Percentiles rank a stretch among this genome's conserved stretches.
Conservation (phyloP, 1,140 invertebrate species). For the Stenopsyche tienmushanensis region DNA sequence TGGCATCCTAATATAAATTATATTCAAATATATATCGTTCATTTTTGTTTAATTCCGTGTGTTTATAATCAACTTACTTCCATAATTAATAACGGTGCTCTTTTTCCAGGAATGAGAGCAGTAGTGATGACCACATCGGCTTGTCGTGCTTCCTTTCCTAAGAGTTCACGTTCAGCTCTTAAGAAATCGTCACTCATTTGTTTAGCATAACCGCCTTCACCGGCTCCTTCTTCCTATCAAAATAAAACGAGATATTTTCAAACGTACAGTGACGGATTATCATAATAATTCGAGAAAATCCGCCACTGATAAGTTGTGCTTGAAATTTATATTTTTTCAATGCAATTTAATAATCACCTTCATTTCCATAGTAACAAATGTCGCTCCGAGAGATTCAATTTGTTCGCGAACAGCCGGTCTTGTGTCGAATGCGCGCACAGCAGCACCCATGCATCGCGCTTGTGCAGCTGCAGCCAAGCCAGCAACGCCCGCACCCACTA, state of each 20-base stretch:
- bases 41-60: background rate
- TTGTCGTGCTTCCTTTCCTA: constrained; percentile 82
- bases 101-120: constrained; percentile 87
- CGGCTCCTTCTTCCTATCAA: constrained; percentile 85
- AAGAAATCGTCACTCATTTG: constrained; percentile 90
- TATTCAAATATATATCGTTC: background rate
- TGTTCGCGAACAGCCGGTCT: constrained; percentile 85
- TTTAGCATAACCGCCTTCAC: constrained; percentile 83
- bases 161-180: constrained; percentile 81
- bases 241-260: constrained; percentile 17
- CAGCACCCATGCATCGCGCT: constrained; percentile 86
- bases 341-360: constrained; percentile 54
- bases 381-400: constrained; percentile 84
- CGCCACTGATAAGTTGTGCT: background rate
- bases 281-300: too few species aligned
- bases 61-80: constrained; percentile 59
- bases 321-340: constrained; percentile 15
- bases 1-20: constrained; percentile 65
- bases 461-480: constrained; percentile 83
- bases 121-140: constrained; percentile 83
- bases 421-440: constrained; percentile 86
- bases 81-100: constrained; percentile 78
- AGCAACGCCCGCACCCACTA: constrained; percentile 88
- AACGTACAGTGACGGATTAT: too few species aligned
- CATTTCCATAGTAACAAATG: constrained; percentile 78